A percentile compares a stretch with the other conserved stretches of the same genome.
Conservation (phyloP, 2,113 vertebrate species). For the Sphyrna mokarran region DNA sequence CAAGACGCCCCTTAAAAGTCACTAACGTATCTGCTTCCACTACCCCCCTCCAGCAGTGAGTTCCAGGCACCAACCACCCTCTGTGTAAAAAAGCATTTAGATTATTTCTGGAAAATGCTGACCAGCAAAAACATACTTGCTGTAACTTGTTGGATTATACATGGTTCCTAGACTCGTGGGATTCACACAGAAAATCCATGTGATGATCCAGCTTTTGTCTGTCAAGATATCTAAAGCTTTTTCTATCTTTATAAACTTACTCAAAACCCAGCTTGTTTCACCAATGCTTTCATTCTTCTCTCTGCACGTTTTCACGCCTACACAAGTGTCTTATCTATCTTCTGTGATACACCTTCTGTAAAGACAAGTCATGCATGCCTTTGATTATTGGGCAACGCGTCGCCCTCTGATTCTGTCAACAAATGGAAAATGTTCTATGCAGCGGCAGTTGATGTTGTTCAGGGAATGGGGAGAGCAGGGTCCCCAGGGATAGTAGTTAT, state of each 20-base stretch:
- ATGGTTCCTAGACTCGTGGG: not conserved
- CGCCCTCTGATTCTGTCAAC: not conserved
- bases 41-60: no score
- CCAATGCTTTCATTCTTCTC: not conserved
- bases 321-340: not conserved
- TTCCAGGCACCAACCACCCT: no score
- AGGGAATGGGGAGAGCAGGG: not conserved
- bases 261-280: not conserved
- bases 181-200: not conserved
- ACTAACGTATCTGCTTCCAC: no score
- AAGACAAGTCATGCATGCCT: not conserved
- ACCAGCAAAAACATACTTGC: no score
- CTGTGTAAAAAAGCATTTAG: no score
- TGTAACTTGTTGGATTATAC: not conserved
- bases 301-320: not conserved
- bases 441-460: not conserved
- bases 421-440: not conserved
- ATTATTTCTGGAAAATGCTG: no score
- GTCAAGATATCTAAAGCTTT: not conserved
- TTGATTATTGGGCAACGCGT: not conserved
- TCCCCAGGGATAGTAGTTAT: not conserved
- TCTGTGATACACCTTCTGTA: not conserved
- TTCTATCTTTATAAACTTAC: no score
- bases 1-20: no score
- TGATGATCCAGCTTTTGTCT: not conserved